Evolutionary conservation across 2,888 invertebrate species (phyloP).

Genomic region (Saturnia japonica): DNA sequence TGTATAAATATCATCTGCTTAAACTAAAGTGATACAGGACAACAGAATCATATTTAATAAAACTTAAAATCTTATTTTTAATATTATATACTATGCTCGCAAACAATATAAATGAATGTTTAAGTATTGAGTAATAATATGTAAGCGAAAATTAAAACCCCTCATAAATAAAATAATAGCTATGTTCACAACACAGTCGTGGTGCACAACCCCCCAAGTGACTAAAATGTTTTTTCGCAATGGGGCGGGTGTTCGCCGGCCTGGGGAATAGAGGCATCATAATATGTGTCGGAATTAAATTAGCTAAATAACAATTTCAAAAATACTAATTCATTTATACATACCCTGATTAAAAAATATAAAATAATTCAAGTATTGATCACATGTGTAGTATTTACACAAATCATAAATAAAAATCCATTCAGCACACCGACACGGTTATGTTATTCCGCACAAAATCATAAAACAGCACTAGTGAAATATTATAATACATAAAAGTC

Average conservation of each 20-base stretch:
- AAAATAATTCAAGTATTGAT: conserved; percentile 58
- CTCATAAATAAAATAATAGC: conserved; percentile 62
- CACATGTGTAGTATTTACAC: conserved; percentile 71
- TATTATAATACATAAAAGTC: conserved; percentile 18
- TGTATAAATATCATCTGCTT: background rate
- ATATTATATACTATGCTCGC: background rate
- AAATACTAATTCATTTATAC: conserved; percentile 61
- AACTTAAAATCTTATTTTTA: background rate
- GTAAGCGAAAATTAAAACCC: conserved; percentile 49
- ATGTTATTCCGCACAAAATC: conserved; percentile 13
- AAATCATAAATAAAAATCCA: conserved; percentile 46
- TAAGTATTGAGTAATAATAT: background rate
- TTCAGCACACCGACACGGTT: conserved; percentile 23
- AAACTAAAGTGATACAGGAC: conserved; percentile 25
- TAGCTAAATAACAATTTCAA: conserved; percentile 30
- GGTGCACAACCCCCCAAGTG: conserved; percentile 61
- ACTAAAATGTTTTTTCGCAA: conserved; percentile 50
- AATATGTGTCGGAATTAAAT: conserved; percentile 25
- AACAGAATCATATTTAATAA: background rate
- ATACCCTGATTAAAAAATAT: conserved; percentile 60
- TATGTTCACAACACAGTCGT: conserved; percentile 16
- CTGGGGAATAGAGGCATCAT: conserved; percentile 47
- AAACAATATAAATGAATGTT: background rate
- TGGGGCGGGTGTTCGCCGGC: conserved; percentile 53
- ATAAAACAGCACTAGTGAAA: conserved; percentile 25